These are phyloP conservation scores for Himantopus leucocephalus DNA, from an alignment of 2,113 vertebrate genomes.

Conservation along the genomic window DNA sequence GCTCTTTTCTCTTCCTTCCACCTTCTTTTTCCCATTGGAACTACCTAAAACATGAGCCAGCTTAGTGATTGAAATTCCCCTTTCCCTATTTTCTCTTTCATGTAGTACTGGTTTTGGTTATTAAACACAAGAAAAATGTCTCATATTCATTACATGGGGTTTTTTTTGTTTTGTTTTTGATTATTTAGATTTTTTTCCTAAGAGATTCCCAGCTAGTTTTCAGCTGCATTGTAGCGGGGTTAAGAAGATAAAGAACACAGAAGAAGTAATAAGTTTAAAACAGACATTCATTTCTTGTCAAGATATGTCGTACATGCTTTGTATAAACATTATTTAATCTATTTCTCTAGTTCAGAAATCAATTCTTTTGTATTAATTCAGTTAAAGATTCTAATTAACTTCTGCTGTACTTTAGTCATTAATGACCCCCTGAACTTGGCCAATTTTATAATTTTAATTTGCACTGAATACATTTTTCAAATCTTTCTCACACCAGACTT, in stretches of 20 bases:
- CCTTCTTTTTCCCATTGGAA: not conserved
- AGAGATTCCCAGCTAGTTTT: not conserved
- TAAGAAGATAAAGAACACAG: not conserved
- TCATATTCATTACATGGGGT: not conserved
- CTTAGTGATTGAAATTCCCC: not conserved
- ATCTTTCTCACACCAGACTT: not conserved
- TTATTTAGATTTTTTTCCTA: not conserved
- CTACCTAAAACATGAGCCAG: not conserved
- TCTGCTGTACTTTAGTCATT: not conserved
- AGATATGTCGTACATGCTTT: accelerated
- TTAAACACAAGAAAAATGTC: not conserved
- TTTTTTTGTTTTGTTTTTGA: accelerated
- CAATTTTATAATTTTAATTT: not conserved
- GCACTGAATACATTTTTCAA: not conserved
- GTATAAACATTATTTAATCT: not conserved
- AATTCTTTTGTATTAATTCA: not conserved
- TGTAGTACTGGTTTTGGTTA: not conserved
- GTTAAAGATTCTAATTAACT: not conserved
- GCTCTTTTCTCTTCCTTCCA: not conserved
- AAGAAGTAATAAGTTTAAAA: not conserved
- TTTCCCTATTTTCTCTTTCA: not conserved
- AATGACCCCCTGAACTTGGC: not conserved
- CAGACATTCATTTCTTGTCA: not conserved
- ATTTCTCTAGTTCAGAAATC: not conserved
- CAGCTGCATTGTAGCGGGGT: not conserved